Conservation (phyloP, 2,888 invertebrate genomes). For the Vandiemenella viatica region DNA sequence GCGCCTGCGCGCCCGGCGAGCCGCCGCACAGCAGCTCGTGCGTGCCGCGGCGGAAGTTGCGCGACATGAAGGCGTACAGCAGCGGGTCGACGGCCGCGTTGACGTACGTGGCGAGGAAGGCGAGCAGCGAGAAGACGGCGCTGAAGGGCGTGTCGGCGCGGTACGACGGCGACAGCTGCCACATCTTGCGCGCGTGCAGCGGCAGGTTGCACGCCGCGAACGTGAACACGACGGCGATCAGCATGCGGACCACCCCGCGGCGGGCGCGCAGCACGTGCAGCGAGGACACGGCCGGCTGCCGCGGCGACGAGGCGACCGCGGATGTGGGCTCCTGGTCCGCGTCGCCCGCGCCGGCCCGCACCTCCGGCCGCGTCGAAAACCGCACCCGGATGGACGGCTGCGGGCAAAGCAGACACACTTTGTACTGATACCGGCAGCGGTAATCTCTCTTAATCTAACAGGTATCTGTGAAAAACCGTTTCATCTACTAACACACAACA, state of each 20-base stretch:
- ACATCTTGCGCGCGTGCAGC: conserved; percentile 74
- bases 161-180: conserved; percentile 53
- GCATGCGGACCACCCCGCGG: conserved; percentile 73
- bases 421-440: too few relatives aligned
- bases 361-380: background rate
- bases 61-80: conserved; percentile 72
- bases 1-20: conserved; percentile 23
- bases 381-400: background rate
- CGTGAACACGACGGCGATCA: conserved; percentile 74
- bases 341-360: background rate
- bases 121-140: conserved; percentile 65
- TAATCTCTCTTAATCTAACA: too few relatives aligned
- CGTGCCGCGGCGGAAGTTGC: conserved; percentile 74
- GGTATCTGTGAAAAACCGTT: too few relatives aligned
- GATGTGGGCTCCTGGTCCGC: too few relatives aligned
- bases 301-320: conserved; percentile 2
- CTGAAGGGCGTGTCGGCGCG: conserved; percentile 59
- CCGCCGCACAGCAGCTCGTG: conserved; percentile 58
- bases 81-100: conserved; percentile 85
- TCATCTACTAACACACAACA: too few relatives aligned
- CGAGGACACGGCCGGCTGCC: conserved; percentile 32
- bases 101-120: conserved; percentile 74
- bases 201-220: conserved; percentile 84
- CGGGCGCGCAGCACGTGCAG: conserved; percentile 64
- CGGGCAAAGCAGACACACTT: too few relatives aligned